These are phyloP conservation scores for Aegotheles bennettii DNA, from an alignment of 2,113 vertebrate species.

Conservation along the genomic window DNA sequence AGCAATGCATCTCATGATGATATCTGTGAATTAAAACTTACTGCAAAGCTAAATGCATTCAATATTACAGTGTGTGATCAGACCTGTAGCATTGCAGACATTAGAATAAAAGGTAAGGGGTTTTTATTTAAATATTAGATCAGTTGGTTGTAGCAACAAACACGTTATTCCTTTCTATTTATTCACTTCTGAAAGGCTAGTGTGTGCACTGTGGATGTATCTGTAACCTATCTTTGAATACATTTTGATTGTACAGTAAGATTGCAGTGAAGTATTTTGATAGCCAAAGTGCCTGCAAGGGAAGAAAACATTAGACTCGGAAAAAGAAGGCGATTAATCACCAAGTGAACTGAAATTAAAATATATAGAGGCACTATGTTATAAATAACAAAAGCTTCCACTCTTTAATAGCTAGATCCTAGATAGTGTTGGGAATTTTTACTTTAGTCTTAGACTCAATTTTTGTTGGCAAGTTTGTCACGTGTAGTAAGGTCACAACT, in stretches of 20 bases:
- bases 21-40: slow-evolving; percentile 81
- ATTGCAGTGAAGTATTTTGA: background rate
- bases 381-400: background rate
- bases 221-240: background rate
- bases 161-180: background rate
- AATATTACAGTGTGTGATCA: slow-evolving; percentile 85
- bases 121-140: background rate
- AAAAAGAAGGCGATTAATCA: background rate
- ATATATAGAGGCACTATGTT: background rate
- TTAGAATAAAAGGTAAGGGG: slow-evolving; percentile 85
- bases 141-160: background rate
- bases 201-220: background rate
- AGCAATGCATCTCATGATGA: slow-evolving; percentile 45
- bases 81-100: slow-evolving; percentile 83
- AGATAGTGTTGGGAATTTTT: background rate
- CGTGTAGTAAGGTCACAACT: background rate
- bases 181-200: background rate
- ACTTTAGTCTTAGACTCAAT: background rate
- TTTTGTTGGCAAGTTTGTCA: background rate
- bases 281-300: background rate
- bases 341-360: background rate
- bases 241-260: background rate
- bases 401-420: background rate
- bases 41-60: slow-evolving; percentile 84
- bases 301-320: background rate